Evolutionary conservation across 2,113 vertebrate genomes (phyloP).

Genomic region (Gulo gulo): DNA sequence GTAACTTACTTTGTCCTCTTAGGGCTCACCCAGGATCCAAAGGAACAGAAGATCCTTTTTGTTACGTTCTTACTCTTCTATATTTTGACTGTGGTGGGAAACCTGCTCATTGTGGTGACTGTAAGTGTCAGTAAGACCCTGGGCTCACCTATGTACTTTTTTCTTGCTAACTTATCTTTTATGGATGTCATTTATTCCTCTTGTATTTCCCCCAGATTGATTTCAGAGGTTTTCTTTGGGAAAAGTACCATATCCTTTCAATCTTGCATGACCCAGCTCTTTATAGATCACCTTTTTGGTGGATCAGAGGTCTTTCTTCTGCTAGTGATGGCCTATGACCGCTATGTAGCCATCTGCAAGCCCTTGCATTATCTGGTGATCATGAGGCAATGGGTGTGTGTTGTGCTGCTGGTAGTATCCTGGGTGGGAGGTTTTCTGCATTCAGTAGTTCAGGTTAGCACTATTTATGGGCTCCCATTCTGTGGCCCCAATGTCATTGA

Average conservation of each 20-base stretch:
- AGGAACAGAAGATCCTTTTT: conserved; percentile 5
- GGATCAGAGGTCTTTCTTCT: conserved; percentile 54
- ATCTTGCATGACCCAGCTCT: conserved; percentile 53
- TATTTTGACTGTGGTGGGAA: not conserved
- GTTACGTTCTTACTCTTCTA: conserved; percentile 51
- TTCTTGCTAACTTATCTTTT: not conserved
- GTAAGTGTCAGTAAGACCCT: not conserved
- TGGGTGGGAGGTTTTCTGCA: conserved; percentile 21
- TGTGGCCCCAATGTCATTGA: conserved; percentile 50
- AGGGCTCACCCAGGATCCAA: conserved; percentile 53
- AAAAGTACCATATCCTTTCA: not conserved
- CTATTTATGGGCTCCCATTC: conserved; percentile 51
- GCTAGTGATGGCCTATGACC: conserved; percentile 62
- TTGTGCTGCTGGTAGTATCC: not conserved
- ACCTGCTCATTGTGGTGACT: conserved; percentile 42
- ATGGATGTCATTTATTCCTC: not conserved
- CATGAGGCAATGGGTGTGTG: conserved; percentile 17
- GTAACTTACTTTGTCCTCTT: conserved; percentile 75
- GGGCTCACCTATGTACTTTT: not conserved
- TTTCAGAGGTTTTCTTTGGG: not conserved
- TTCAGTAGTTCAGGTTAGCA: conserved; percentile 32
- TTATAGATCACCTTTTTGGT: conserved; percentile 46
- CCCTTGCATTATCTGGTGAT: conserved; percentile 49
- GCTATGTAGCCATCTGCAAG: conserved; percentile 62
- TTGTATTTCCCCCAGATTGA: not conserved